A percentile compares a stretch with the other conserved stretches of the same genome.
These are phyloP conservation scores for Dromas ardeola DNA, from an alignment of 2,113 vertebrate genomes.

Conservation along the genomic window DNA sequence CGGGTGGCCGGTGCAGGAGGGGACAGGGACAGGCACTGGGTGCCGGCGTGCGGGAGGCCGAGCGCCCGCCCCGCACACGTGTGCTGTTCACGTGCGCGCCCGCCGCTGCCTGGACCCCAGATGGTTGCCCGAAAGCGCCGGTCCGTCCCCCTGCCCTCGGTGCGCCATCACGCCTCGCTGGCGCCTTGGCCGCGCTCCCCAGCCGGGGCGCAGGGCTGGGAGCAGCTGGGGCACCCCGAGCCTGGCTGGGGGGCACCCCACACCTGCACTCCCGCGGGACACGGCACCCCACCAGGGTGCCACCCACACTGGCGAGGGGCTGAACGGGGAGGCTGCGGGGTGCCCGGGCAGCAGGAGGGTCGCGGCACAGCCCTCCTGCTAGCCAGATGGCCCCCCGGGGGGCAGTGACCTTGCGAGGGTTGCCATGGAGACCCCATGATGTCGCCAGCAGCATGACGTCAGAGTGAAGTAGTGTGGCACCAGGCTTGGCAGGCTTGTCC, in stretches of 20 bases:
- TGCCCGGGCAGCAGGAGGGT: neutral
- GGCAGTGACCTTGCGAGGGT: constrained; percentile 24
- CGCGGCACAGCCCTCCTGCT: neutral
- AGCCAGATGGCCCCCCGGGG: constrained; percentile 31
- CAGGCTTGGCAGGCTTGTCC: neutral
- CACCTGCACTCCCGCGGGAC: neutral
- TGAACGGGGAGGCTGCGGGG: neutral
- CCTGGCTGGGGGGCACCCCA: neutral
- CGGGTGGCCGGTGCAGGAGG: neutral
- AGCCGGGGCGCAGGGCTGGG: constrained; percentile 11
- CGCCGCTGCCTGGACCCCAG: constrained; percentile 57
- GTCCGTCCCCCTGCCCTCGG: neutral
- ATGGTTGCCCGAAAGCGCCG: constrained; percentile 60
- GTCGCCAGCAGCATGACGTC: neutral
- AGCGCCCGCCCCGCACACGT: constrained; percentile 21
- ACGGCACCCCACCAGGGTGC: neutral
- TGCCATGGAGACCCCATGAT: neutral
- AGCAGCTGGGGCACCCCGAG: constrained; percentile 76
- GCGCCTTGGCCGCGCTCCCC: constrained; percentile 47
- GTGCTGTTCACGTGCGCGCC: constrained; percentile 45
- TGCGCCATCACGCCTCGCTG: constrained; percentile 68
- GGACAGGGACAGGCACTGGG: neutral
- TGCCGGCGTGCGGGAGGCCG: rapidly evolving
- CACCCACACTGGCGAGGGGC: neutral
- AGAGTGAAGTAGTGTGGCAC: neutral